Conservation (phyloP, 2,888 invertebrate species). For the Oxytorus armatus region DNA sequence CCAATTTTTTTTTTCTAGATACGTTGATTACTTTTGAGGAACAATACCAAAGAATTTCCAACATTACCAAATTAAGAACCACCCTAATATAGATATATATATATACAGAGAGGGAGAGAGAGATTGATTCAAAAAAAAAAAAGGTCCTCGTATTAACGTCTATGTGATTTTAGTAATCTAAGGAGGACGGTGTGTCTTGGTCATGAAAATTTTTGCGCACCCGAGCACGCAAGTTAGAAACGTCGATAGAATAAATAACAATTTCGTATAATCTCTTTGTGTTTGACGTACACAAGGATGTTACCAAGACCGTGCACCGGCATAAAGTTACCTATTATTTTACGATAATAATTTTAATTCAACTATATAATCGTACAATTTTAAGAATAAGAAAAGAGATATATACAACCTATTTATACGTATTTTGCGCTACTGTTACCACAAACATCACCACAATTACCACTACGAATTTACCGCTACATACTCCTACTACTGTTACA, state of each 20-base stretch:
- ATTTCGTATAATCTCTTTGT: slow-evolving; percentile 58
- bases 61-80: no score
- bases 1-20: no score
- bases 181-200: slow-evolving; percentile 73
- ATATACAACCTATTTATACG: slow-evolving; percentile 66
- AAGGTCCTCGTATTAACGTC: slow-evolving; percentile 78
- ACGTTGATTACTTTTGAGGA: no score
- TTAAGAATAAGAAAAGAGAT: slow-evolving; percentile 6
- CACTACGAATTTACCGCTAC: slow-evolving; percentile 64
- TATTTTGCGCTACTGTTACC: slow-evolving; percentile 72
- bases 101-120: slow-evolving; percentile 19
- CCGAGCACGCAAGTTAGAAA: slow-evolving; percentile 52
- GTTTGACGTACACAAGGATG: slow-evolving; percentile 61
- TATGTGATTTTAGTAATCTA: slow-evolving; percentile 82
- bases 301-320: slow-evolving; percentile 73
- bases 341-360: slow-evolving; percentile 67
- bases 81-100: no score
- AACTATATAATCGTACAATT: slow-evolving; percentile 5
- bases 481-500: slow-evolving; percentile 44
- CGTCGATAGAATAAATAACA: slow-evolving; percentile 45
- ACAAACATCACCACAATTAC: slow-evolving; percentile 57
- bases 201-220: slow-evolving; percentile 55
- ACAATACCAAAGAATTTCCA: no score
- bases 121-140: slow-evolving; percentile 28
- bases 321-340: slow-evolving; percentile 82